Conservation (phyloP, 2,113 vertebrate species). For the Nothobranchius furzeri region DNA sequence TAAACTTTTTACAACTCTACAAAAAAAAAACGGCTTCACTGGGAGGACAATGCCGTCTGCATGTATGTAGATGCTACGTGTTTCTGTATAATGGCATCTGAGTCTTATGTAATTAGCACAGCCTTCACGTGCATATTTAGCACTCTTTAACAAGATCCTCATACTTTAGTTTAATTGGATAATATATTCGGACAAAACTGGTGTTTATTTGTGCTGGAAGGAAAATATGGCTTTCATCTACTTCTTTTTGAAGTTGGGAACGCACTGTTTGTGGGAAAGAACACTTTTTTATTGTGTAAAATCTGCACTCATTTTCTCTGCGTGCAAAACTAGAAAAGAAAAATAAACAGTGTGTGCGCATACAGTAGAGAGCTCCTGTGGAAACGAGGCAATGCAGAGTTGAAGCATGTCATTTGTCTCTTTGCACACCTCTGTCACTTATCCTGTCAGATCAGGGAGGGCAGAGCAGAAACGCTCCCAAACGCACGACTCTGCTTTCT, state of each 20-base stretch:
- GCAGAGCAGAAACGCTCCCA: constrained; percentile 8
- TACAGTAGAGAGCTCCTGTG: neutral
- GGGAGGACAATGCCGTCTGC: neutral
- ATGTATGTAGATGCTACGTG: neutral
- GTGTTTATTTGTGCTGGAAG: neutral
- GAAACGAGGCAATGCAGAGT: neutral
- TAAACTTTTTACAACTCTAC: neutral
- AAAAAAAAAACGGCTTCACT: neutral
- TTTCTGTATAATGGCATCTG: neutral
- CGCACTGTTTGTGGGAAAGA: neutral
- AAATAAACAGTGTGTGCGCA: neutral
- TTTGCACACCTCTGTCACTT: neutral
- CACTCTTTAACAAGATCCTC: neutral
- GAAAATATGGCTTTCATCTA: neutral
- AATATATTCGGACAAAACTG: neutral
- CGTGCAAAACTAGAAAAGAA: neutral
- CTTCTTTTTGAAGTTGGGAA: neutral
- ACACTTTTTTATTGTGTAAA: neutral
- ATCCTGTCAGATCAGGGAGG: constrained; percentile 11
- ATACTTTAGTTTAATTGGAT: constrained; percentile 1
- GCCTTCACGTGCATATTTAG: constrained; percentile 3
- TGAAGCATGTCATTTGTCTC: constrained; percentile 1
- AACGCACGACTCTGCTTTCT: neutral
- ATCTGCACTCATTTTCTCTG: neutral
- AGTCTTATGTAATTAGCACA: neutral